A percentile compares a stretch with the other conserved stretches of the same genome.
Conservation (phyloP, 2,113 vertebrate species). For the Xenopus borealis region DNA sequence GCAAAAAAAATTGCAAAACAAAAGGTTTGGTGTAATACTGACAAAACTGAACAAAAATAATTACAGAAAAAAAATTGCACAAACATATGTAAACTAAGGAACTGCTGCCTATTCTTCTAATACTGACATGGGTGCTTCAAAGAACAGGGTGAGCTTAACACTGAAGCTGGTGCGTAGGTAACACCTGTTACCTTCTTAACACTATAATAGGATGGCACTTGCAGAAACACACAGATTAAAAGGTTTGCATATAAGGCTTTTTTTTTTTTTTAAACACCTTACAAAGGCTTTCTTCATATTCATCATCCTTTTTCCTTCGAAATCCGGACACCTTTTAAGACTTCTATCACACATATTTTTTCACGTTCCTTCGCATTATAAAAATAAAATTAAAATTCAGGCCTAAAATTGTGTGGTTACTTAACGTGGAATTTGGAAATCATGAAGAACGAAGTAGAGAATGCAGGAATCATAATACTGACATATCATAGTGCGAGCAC, state of each 20-base stretch:
- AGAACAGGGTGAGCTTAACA: conserved; percentile 97
- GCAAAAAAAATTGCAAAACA: conserved; percentile 73
- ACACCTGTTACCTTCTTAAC: conserved; percentile 87
- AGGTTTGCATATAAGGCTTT: conserved; percentile 99
- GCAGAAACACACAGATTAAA: conserved; percentile 99
- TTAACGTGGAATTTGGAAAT: conserved; percentile 74
- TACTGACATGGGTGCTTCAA: conserved; percentile 98
- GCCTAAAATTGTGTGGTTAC: conserved; percentile 97
- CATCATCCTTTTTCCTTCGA: conserved; percentile 81
- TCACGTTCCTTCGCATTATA: conserved; percentile 82
- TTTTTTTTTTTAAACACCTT: conserved; percentile 80
- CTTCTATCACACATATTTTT: conserved; percentile 88
- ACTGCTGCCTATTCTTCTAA: conserved; percentile 97
- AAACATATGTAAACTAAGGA: conserved; percentile 99
- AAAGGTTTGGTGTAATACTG: conserved; percentile 98
- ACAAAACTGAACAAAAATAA: conserved; percentile 87
- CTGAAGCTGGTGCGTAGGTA: conserved; percentile 96
- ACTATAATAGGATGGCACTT: conserved; percentile 99
- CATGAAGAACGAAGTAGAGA: conserved; percentile 81
- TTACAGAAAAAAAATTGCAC: conserved; percentile 92
- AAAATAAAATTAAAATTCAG: conserved; percentile 73
- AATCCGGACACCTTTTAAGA: conserved; percentile 86
- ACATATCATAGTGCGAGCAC: conserved; percentile 89
- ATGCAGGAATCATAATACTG: conserved; percentile 81
- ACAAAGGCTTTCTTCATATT: conserved; percentile 92